Conservation (phyloP, 2,113 vertebrate species). For the Sclerurus mexicanus region DNA sequence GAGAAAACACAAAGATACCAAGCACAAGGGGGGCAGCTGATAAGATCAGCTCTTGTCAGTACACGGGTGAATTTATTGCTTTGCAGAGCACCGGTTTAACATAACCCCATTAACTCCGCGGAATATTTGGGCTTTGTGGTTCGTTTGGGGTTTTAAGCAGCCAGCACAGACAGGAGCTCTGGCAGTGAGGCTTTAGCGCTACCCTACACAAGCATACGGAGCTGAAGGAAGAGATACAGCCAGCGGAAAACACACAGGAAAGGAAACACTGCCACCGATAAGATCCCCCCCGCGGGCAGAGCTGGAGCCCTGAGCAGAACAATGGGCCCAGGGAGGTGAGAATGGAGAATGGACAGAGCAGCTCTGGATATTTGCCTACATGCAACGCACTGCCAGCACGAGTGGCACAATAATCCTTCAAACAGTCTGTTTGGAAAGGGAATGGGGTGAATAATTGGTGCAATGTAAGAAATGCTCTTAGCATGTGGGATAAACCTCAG, state of each 20-base stretch:
- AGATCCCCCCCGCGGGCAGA: neutral
- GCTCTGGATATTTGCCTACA: neutral
- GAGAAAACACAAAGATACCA: neutral
- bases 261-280: constrained; percentile 29
- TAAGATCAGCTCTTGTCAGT: neutral
- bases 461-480: neutral
- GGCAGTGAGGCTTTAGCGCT: neutral
- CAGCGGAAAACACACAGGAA: constrained; percentile 48
- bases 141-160: neutral
- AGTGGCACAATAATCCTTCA: neutral
- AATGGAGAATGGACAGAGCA: neutral
- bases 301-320: neutral
- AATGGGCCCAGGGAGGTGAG: neutral
- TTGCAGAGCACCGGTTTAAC: neutral
- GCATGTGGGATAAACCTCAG: neutral
- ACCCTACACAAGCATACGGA: neutral
- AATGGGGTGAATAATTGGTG: neutral
- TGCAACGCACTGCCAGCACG: neutral
- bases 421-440: neutral
- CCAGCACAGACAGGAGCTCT: neutral
- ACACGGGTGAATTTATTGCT: neutral
- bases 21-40: neutral
- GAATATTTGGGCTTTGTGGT: neutral
- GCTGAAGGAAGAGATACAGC: neutral
- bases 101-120: neutral